These are phyloP conservation scores for Rhinogobio ventralis DNA, from an alignment of 2,797 vertebrate genomes.

Conservation along the genomic window DNA sequence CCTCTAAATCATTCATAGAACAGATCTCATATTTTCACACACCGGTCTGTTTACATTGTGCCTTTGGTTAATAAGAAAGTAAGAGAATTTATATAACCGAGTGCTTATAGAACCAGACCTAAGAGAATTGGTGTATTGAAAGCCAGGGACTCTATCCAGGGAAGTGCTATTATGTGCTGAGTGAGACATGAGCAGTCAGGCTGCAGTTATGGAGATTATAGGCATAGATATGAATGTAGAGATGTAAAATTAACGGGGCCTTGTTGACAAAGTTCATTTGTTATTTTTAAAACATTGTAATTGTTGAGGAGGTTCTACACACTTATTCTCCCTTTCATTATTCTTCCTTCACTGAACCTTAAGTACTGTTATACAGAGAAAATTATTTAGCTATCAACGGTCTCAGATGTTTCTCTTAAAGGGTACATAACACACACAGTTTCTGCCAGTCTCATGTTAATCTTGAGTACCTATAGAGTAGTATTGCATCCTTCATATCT, in stretches of 20 bases:
- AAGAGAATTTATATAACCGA: background rate
- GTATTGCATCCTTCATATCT: too few species aligned
- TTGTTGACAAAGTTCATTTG: slow-evolving; percentile 78
- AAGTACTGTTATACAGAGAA: slow-evolving; percentile 43
- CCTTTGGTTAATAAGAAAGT: background rate
- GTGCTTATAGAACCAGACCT: slow-evolving; percentile 60
- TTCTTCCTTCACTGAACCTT: slow-evolving; percentile 54
- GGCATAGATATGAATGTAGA: slow-evolving; percentile 68
- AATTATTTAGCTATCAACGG: background rate
- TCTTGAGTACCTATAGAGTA: too few species aligned
- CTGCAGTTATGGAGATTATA: slow-evolving; percentile 76
- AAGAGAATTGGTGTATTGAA: background rate
- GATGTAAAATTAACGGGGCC: slow-evolving; percentile 75
- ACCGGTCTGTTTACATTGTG: background rate
- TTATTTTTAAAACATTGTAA: slow-evolving; percentile 79
- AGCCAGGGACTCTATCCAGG: slow-evolving; percentile 32
- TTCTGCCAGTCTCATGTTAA: too few species aligned
- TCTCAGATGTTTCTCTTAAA: background rate
- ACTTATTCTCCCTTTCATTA: slow-evolving; percentile 69
- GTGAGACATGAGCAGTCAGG: slow-evolving; percentile 62
- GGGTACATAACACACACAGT: too few species aligned
- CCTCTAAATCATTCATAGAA: background rate
- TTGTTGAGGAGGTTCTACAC: slow-evolving; percentile 76
- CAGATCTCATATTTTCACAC: background rate
- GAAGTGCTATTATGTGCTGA: slow-evolving; percentile 55